Evolutionary conservation across 1,140 invertebrate genomes (phyloP).

Genomic region (Hypsibius dujardini): DNA sequence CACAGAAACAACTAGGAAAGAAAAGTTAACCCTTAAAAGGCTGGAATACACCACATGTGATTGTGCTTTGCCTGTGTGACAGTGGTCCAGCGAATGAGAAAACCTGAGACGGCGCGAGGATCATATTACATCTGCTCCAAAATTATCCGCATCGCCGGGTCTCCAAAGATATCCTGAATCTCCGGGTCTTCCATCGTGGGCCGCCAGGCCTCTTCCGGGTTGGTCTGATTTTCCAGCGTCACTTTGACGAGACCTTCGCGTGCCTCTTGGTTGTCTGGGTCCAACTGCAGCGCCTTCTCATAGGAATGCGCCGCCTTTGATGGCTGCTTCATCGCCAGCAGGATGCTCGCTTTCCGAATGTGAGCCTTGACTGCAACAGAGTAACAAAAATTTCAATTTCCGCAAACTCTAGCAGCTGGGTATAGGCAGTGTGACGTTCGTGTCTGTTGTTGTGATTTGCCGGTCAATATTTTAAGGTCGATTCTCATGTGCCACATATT

Average conservation of each 20-base stretch:
- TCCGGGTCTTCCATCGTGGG: constrained; percentile 95
- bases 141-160: constrained; percentile 97
- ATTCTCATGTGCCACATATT: too few species aligned
- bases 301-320: constrained; percentile 71
- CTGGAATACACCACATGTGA: too few species aligned
- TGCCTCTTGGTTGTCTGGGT: constrained; percentile 80
- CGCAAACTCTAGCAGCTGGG: constrained; percentile 80
- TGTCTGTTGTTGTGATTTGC: too few species aligned
- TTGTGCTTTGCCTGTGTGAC: too few species aligned
- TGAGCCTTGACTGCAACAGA: constrained; percentile 66
- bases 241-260: constrained; percentile 73
- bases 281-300: constrained; percentile 81
- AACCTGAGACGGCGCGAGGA: constrained; percentile 63
- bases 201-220: constrained; percentile 83
- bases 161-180: constrained; percentile 76
- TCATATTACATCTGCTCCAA: constrained; percentile 95
- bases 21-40: too few species aligned
- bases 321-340: constrained; percentile 68
- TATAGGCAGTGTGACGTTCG: constrained; percentile 41
- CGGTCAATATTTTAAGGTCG: too few species aligned
- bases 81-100: background rate
- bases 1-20: too few species aligned
- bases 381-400: constrained; percentile 18
- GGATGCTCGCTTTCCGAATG: constrained; percentile 79
- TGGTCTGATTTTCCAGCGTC: constrained; percentile 54